These are phyloP conservation scores for Megaleporinus macrocephalus DNA, from an alignment of 2,113 vertebrate species.

Conservation along the genomic window DNA sequence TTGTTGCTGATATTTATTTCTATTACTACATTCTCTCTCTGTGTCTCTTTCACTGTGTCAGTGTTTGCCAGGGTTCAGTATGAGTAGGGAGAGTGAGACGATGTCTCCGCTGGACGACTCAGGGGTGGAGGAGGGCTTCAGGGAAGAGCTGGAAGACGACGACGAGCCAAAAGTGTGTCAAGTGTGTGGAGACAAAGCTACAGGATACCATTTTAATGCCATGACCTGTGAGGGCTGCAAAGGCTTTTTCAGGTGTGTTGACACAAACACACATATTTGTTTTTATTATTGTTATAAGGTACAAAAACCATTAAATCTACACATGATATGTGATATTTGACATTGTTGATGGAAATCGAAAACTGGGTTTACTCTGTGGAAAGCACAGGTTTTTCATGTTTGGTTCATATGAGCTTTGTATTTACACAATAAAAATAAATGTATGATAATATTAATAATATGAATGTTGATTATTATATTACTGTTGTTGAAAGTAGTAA, in stretches of 20 bases:
- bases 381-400: too few species aligned
- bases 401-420: too few species aligned
- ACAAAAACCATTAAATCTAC: too few species aligned
- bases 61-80: slow-evolving; percentile 39
- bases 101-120: slow-evolving; percentile 38
- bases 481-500: too few species aligned
- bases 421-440: too few species aligned
- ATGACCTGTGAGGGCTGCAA: slow-evolving; percentile 82
- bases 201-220: slow-evolving; percentile 81
- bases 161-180: slow-evolving; percentile 71
- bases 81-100: slow-evolving; percentile 46
- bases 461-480: too few species aligned
- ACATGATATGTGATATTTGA: too few species aligned
- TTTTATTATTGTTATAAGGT: too few species aligned
- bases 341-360: too few species aligned
- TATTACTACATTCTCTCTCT: neutral
- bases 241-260: slow-evolving; percentile 81
- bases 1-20: neutral
- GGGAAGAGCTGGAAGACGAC: slow-evolving; percentile 48
- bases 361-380: too few species aligned
- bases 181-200: slow-evolving; percentile 79
- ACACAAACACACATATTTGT: neutral
- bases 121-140: slow-evolving; percentile 24
- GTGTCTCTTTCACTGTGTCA: neutral
- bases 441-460: too few species aligned